Evolutionary conservation across 2,113 vertebrate species (phyloP).

Genomic region (Chunga burmeisteri): DNA sequence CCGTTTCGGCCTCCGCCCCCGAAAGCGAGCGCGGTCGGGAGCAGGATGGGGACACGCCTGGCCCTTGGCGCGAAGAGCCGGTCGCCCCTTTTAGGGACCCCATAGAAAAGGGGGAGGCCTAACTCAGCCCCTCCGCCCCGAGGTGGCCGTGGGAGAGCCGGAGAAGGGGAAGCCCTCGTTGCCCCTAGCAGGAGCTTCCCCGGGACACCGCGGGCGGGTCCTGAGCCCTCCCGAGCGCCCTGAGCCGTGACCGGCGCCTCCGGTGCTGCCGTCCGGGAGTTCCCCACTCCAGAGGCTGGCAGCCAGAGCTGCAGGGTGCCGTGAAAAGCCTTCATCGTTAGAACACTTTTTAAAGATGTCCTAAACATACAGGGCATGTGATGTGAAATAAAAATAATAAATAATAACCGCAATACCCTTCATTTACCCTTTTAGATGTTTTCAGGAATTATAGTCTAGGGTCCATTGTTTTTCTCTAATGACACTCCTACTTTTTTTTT

Average conservation of each 20-base stretch:
- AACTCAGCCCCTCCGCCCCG: fast-evolving
- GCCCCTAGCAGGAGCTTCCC: not conserved
- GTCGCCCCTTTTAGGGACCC: not conserved
- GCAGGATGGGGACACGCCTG: too few relatives aligned
- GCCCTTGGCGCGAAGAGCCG: not conserved
- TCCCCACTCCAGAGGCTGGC: too few relatives aligned
- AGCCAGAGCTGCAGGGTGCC: fast-evolving
- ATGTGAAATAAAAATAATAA: not conserved
- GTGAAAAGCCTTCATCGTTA: fast-evolving
- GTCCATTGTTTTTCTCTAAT: not conserved
- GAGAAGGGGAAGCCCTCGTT: too few relatives aligned
- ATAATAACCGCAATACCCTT: not conserved
- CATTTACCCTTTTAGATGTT: not conserved
- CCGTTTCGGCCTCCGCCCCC: not conserved
- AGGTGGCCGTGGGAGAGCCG: not conserved
- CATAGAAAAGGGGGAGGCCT: not conserved
- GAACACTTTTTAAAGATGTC: fast-evolving
- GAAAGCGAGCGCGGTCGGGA: not conserved
- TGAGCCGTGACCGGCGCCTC: not conserved
- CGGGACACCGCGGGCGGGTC: too few relatives aligned
- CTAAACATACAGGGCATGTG: fast-evolving
- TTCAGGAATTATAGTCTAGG: not conserved
- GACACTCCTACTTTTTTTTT: not conserved
- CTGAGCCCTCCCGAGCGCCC: not conserved
- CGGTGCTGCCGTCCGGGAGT: not conserved